Percentiles rank a stretch among this genome's conserved stretches.
Evolutionary conservation across 2,888 invertebrate genomes (phyloP).

Genomic region (Drosophila robusta): DNA sequence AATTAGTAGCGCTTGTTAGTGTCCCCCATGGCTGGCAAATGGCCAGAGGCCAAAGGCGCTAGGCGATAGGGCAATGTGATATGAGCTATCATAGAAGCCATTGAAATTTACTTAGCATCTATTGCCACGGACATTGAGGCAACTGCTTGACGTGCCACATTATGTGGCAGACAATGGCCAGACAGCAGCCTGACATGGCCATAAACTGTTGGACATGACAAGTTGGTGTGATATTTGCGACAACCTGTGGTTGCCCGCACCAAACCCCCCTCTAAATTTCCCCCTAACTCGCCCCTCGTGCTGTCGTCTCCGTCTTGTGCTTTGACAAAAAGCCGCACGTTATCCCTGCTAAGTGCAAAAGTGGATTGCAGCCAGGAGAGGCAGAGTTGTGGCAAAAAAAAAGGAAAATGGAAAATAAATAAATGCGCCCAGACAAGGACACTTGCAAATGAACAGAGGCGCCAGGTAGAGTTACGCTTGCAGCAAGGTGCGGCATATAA

Average conservation of each 20-base stretch:
- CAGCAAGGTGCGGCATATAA: slow-evolving; percentile 35
- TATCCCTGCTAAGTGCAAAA: slow-evolving; percentile 77
- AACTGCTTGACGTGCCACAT: slow-evolving; percentile 36
- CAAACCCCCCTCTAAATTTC: neutral
- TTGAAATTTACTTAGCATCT: slow-evolving; percentile 71
- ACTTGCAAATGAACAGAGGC: slow-evolving; percentile 72
- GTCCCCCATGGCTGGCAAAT: slow-evolving; percentile 60
- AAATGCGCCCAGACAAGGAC: slow-evolving; percentile 47
- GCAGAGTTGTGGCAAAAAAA: neutral
- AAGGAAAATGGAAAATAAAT: slow-evolving; percentile 30
- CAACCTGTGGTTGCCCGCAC: slow-evolving; percentile 61
- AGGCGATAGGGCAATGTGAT: slow-evolving; percentile 70
- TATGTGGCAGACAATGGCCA: slow-evolving; percentile 52
- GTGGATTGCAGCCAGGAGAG: slow-evolving; percentile 66
- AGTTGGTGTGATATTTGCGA: slow-evolving; percentile 79
- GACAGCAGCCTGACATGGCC: slow-evolving; percentile 62
- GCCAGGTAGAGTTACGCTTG: slow-evolving; percentile 33
- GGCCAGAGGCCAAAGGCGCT: slow-evolving; percentile 68
- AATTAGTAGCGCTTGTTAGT: slow-evolving; percentile 78
- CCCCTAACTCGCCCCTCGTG: neutral
- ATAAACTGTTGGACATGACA: slow-evolving; percentile 80
- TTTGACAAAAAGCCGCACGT: slow-evolving; percentile 75
- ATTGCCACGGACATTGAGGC: slow-evolving; percentile 6
- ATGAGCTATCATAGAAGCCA: slow-evolving; percentile 71
- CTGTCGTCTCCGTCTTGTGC: slow-evolving; percentile 28